phyloP scores from a whole-genome alignment of 2,888 invertebrate species.

The Theristus sp. region DNA sequence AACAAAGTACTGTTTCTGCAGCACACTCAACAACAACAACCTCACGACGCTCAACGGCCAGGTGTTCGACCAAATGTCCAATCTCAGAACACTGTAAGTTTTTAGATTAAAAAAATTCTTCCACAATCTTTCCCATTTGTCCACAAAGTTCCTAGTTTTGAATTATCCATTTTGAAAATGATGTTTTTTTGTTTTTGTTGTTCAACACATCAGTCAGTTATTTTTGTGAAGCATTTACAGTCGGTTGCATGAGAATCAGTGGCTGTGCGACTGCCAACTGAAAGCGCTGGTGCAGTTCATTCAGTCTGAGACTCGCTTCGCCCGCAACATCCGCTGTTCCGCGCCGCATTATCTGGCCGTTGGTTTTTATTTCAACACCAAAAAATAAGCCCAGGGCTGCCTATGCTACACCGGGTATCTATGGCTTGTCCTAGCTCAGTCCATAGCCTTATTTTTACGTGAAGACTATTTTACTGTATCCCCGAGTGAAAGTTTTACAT shows the following conservation, averaged over 20 bases:
- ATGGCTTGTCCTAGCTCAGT: no score
- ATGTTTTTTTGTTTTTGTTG: neutral
- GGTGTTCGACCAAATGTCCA: neutral
- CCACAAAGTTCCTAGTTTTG: no score
- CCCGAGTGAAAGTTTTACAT: no score
- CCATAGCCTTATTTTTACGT: no score
- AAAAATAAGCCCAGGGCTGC: no score
- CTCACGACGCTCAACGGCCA: neutral
- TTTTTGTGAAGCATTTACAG: neutral
- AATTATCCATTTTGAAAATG: no score
- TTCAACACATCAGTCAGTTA: neutral
- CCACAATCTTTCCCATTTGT: no score
- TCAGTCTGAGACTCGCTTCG: neutral
- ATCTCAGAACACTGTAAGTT: neutral
- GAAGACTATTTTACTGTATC: no score
- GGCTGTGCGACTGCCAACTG: neutral
- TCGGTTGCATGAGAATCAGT: neutral
- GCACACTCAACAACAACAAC: neutral
- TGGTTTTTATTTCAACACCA: no score
- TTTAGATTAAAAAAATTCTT: no score
- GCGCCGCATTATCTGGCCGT: neutral
- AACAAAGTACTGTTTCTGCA: neutral
- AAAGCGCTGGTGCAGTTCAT: neutral
- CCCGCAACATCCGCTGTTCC: neutral
- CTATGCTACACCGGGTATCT: no score